Evolutionary conservation across 2,797 vertebrate species (phyloP).

Genomic region (Eulemur albifrons): DNA sequence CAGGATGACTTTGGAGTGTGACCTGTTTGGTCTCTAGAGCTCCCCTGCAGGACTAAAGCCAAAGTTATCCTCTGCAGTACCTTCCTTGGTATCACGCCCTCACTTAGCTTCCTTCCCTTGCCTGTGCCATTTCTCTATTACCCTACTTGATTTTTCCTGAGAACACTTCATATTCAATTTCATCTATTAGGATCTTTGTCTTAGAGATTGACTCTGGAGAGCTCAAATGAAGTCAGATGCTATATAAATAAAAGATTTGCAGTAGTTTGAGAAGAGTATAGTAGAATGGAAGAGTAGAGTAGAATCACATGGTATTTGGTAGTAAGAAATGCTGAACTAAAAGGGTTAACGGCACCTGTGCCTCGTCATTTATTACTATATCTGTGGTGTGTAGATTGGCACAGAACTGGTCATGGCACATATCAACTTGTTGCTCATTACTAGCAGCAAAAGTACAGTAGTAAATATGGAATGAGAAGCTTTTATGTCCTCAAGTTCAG

Average conservation of each 20-base stretch:
- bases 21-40: neutral
- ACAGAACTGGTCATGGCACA: neutral
- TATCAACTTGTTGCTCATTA: neutral
- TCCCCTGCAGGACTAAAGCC: neutral
- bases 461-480: neutral
- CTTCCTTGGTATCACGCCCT: neutral
- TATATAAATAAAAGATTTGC: neutral
- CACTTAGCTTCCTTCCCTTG: neutral
- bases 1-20: neutral
- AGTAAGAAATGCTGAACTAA: neutral
- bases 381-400: neutral
- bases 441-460: neutral
- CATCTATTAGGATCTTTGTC: neutral
- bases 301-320: neutral
- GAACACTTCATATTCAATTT: neutral
- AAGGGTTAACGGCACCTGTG: neutral
- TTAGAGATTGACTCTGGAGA: neutral
- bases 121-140: neutral
- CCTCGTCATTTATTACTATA: neutral
- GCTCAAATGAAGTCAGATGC: neutral
- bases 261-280: neutral
- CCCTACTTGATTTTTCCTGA: neutral
- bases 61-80: neutral
- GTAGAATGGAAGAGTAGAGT: neutral
- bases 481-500: neutral